phyloP scores from a whole-genome alignment of 2,888 invertebrate genomes.

The Xanthorhoe designata region DNA sequence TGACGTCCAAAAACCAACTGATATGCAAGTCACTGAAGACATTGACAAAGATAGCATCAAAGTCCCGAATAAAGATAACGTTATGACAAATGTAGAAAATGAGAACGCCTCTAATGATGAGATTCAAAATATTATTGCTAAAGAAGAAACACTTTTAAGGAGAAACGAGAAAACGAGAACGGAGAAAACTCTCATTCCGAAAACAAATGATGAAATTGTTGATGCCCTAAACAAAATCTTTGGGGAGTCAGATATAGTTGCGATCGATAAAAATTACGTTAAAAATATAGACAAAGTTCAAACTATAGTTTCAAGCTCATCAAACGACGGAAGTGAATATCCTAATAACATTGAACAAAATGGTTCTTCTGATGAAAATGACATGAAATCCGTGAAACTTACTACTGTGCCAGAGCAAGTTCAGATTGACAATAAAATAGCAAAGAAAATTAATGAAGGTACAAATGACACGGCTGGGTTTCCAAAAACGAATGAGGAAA shows the following conservation, averaged over 20 bases:
- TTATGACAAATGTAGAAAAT: not conserved
- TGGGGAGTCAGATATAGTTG: constrained; percentile 3
- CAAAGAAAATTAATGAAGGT: not conserved
- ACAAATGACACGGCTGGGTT: not conserved
- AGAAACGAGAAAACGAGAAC: too few species aligned
- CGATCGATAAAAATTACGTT: not conserved
- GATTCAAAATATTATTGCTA: not conserved
- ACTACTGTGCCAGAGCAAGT: not conserved
- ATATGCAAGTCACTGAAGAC: not conserved
- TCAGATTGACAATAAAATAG: not conserved
- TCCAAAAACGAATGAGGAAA: constrained; percentile 19
- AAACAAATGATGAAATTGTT: constrained; percentile 14
- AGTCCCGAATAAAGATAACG: not conserved
- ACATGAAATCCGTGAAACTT: not conserved
- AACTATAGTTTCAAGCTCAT: not conserved
- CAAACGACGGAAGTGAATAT: not conserved
- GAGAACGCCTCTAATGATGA: not conserved
- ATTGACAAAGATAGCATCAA: not conserved
- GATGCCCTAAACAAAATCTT: constrained; percentile 19
- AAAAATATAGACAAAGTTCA: not conserved
- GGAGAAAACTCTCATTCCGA: not conserved
- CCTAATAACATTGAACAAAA: not conserved
- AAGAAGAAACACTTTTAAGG: not conserved
- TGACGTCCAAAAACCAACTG: not conserved
- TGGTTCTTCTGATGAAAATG: not conserved